These are phyloP conservation scores for Drosophila lowei DNA, from an alignment of 1,140 invertebrate genomes.

Conservation along the genomic window DNA sequence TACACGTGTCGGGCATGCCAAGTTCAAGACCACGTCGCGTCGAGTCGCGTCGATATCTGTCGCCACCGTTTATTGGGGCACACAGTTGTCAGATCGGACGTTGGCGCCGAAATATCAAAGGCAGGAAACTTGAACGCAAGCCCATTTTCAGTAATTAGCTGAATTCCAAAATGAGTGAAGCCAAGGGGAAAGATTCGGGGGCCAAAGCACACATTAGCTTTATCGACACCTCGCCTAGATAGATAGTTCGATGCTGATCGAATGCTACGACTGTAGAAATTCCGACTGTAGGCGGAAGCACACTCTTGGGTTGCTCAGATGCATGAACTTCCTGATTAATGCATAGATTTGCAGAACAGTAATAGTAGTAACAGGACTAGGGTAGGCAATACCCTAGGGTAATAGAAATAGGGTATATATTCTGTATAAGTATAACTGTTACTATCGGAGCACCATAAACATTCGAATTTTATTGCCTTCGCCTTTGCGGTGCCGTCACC, in stretches of 20 bases:
- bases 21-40: conserved; percentile 16
- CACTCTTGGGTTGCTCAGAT: too few species aligned
- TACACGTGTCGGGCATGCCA: conserved; percentile 67
- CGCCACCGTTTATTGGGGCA: neutral
- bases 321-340: too few species aligned
- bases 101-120: conserved; percentile 52
- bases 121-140: conserved; percentile 20
- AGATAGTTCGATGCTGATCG: too few species aligned
- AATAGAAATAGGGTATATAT: conserved; percentile 1
- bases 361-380: too few species aligned
- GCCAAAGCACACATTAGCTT: conserved; percentile 2
- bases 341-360: too few species aligned
- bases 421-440: conserved; percentile 5
- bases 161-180: conserved; percentile 34
- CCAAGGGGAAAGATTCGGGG: neutral
- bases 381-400: neutral
- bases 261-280: too few species aligned
- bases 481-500: neutral
- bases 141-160: conserved; percentile 33
- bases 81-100: conserved; percentile 18
- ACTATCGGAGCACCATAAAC: conserved; percentile 36
- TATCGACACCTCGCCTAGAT: neutral
- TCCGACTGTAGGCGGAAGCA: too few species aligned
- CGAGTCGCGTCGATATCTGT: neutral
- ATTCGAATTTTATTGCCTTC: conserved; percentile 42